phyloP scores from a whole-genome alignment of 2,113 vertebrate genomes.

The Gyps fulvus region DNA sequence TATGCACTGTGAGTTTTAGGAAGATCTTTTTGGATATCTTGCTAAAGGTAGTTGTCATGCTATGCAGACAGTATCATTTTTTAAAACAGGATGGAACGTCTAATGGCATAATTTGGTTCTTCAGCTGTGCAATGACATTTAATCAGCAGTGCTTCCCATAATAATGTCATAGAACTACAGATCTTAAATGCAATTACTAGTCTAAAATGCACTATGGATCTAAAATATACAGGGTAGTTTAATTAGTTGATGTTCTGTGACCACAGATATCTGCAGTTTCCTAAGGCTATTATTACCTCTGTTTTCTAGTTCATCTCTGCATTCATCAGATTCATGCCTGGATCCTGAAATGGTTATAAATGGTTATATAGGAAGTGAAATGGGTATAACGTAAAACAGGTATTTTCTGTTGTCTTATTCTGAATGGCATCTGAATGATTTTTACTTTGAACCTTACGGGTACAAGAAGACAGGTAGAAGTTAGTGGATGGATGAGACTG shows the following conservation, averaged over 20 bases:
- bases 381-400: not conserved
- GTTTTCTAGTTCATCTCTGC: not conserved
- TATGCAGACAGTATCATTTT: not conserved
- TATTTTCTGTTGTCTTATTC: not conserved
- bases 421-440: not conserved
- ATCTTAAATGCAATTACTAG: conserved; percentile 25
- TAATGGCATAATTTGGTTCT: conserved; percentile 33
- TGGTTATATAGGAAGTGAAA: not conserved
- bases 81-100: not conserved
- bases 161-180: not conserved
- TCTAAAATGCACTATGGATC: not conserved
- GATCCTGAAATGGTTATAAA: not conserved
- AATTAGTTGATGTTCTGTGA: conserved; percentile 12
- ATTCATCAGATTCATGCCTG: not conserved
- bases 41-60: conserved; percentile 27
- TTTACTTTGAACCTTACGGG: not conserved
- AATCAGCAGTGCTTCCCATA: conserved; percentile 32
- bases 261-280: not conserved
- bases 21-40: not conserved
- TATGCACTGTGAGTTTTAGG: not conserved
- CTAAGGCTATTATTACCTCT: not conserved
- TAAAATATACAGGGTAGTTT: not conserved
- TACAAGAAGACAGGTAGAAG: not conserved
- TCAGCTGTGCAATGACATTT: conserved; percentile 48
- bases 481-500: not conserved